Evolutionary conservation across 2,113 vertebrate species (phyloP).

Genomic region (Paratilapia polleni): DNA sequence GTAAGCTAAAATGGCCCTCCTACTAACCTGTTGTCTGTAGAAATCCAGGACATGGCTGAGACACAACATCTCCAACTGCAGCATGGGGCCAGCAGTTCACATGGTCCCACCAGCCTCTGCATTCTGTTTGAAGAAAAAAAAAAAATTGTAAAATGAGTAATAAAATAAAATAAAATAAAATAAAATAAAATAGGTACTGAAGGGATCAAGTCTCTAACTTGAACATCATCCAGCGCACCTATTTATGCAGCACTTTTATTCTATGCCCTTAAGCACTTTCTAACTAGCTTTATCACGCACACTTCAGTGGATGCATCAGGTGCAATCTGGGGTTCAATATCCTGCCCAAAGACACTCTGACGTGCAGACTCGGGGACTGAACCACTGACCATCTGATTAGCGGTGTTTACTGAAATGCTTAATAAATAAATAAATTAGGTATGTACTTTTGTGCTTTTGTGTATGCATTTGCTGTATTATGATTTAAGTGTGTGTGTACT

Average conservation of each 20-base stretch:
- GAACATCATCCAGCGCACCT: not conserved
- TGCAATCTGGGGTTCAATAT: too few species aligned
- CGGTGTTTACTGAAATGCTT: too few species aligned
- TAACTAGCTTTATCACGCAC: not conserved
- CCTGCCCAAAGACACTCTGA: too few species aligned
- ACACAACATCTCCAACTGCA: constrained; percentile 2
- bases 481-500: too few species aligned
- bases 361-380: too few species aligned
- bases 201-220: not conserved
- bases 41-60: constrained; percentile 10
- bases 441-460: too few species aligned
- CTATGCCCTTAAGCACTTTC: not conserved
- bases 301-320: not conserved
- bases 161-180: too few species aligned
- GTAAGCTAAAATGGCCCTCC: not conserved
- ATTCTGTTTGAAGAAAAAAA: not conserved
- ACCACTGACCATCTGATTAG: too few species aligned
- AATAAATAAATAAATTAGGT: too few species aligned
- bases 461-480: too few species aligned
- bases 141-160: too few species aligned
- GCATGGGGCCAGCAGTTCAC: not conserved
- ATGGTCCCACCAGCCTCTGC: not conserved
- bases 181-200: not conserved
- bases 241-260: not conserved
- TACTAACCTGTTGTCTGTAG: not conserved